A percentile compares a stretch with the other conserved stretches of the same genome.
These are phyloP conservation scores for Strix uralensis DNA, from an alignment of 2,113 vertebrate genomes.

Conservation along the genomic window DNA sequence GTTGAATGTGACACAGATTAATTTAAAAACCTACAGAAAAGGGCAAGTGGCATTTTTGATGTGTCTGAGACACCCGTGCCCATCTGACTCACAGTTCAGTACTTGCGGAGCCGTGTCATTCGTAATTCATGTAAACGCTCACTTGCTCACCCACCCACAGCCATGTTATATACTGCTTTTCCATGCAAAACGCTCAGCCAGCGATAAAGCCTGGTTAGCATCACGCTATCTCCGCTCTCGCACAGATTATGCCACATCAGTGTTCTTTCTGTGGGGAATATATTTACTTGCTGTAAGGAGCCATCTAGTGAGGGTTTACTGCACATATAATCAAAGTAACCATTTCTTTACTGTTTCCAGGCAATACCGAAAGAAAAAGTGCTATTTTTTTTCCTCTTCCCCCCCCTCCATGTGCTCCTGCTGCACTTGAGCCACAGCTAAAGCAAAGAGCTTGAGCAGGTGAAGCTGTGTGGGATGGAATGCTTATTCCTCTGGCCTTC, in stretches of 20 bases:
- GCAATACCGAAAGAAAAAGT: neutral
- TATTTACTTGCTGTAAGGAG: conserved; percentile 59
- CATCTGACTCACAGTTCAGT: conserved; percentile 9
- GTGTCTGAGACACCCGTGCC: neutral
- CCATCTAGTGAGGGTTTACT: conserved; percentile 66
- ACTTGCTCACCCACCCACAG: neutral
- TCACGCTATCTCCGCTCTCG: neutral
- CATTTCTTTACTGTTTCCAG: neutral
- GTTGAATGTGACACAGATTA: neutral
- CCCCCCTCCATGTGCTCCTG: neutral
- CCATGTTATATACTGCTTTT: neutral
- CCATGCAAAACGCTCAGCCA: neutral
- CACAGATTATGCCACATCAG: neutral
- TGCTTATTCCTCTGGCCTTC: neutral
- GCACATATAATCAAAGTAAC: conserved; percentile 23
- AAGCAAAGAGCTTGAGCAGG: neutral
- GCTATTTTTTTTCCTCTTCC: accelerated
- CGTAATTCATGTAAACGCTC: neutral
- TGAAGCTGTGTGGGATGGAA: neutral
- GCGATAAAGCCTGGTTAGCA: neutral
- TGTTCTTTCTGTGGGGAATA: neutral
- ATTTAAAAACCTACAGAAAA: neutral
- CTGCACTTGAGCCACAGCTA: neutral
- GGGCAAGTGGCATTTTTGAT: neutral
- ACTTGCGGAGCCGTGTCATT: neutral